These are phyloP conservation scores for Drosophila barbarae DNA, from an alignment of 2,888 invertebrate species.

Conservation along the genomic window DNA sequence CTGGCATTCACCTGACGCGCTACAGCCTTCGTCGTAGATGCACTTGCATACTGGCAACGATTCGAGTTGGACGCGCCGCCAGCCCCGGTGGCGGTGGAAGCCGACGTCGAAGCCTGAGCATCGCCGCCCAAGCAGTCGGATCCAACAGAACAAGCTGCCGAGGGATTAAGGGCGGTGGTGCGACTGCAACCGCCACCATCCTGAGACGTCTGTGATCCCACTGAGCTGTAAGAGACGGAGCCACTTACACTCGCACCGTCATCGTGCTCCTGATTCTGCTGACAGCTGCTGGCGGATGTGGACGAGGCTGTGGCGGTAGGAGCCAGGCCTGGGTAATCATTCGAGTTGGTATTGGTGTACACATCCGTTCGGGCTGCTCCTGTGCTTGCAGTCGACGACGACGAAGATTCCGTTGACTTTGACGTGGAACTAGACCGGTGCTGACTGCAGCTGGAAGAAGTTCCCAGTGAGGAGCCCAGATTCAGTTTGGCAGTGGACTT, in stretches of 20 bases:
- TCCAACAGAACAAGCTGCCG: constrained; percentile 28
- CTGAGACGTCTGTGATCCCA: constrained; percentile 62
- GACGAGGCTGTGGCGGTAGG: constrained; percentile 59
- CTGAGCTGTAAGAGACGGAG: constrained; percentile 50
- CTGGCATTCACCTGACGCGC: constrained; percentile 77
- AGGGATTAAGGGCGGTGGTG: constrained; percentile 49
- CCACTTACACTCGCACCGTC: constrained; percentile 36
- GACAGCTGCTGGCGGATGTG: constrained; percentile 44
- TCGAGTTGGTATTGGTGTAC: constrained; percentile 77
- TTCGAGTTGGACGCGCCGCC: constrained; percentile 51
- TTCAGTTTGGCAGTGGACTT: constrained; percentile 80
- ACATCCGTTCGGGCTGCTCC: constrained; percentile 61
- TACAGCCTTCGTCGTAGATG: constrained; percentile 42
- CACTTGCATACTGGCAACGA: constrained; percentile 77
- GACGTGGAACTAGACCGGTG: constrained; percentile 32
- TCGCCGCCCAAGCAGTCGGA: constrained; percentile 59
- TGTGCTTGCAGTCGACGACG: constrained; percentile 21
- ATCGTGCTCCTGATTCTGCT: constrained; percentile 30
- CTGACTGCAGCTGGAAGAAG: constrained; percentile 46
- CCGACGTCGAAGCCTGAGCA: constrained; percentile 76
- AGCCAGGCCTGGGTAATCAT: constrained; percentile 69
- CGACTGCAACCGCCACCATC: constrained; percentile 73
- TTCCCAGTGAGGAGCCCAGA: constrained; percentile 72
- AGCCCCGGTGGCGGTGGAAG: constrained; percentile 58
- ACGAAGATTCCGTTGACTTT: constrained; percentile 48